Base-by-base conservation (phyloP, 2,888 invertebrate genomes). In the Scaptomyza tumidula region DNA sequence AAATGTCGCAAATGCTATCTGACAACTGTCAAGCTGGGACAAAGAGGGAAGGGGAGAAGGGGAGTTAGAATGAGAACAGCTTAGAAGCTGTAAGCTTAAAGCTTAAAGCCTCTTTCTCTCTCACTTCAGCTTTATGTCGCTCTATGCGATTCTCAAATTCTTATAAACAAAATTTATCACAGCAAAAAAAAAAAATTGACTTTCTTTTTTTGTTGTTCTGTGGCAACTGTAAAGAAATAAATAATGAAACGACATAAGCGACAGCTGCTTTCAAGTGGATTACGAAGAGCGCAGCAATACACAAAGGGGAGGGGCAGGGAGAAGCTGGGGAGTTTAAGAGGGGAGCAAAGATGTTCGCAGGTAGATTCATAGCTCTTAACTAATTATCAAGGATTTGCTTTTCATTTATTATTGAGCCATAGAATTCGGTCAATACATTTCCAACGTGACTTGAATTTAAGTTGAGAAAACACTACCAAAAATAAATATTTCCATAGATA, bases 161-260 rank as follows among this genome's bases (percentile, higher is more conserved):
- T 74, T 78, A 66, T 74, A 70, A 78, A 74, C 76, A 52, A 78
- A 78, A 77, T 77, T 78, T 78, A 77, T 77, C 75, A 78, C 78
- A 67, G 78, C 64, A 74, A n/a, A n/a, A n/a, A n/a, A n/a, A n/a
- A n/a, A n/a, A n/a, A n/a, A n/a, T n/a, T n/a, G n/a, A 77, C 59
- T 70, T 66, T 46, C 1, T 71, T 63, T 2, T 11, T 19, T n/a
- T 49, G 46, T 39, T 13, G 11, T 24, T 35, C 3, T 33, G n/a
- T 27, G 6, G 24, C 39, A 19, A 19, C 24, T 19, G 33, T 24
- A 27, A 31, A 37, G 19, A 66, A 67, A 75, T 67, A 75, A 75
- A 75, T 72, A 77, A 72, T 53, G 49, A 66, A 71, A 59, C 66
- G 66, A 76, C 68, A 69, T 54, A 66, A 55, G 48, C 61, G 58